Base-by-base conservation (phyloP, 2,888 invertebrate genomes). In the Sceliomorpha sp. region DNA sequence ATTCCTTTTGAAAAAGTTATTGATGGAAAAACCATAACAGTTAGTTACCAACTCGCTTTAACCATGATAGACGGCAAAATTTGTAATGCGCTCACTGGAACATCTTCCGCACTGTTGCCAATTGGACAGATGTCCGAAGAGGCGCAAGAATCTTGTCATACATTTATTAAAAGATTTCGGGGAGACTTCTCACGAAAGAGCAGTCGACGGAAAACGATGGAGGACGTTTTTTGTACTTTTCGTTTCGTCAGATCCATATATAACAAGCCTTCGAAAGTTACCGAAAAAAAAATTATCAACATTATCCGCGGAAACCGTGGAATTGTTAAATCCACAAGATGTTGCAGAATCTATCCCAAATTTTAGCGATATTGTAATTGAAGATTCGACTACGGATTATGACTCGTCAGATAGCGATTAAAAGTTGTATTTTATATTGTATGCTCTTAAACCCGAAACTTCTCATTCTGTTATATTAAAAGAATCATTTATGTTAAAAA, bases 241-340 rank as follows among this genome's bases (percentile, higher is more conserved):
- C 8, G 39, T 51, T 13, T 27, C 39, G 12, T 51, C 51, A 39
- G 51, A 51, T 20, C 51, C 39, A 39, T 26, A 44, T 1, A 42
- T 42, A 42, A 42, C 42, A 42, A 42, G 27, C 42, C 2, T 27
- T 42, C 13, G 42, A 42, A 26, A 42, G 27, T 26, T 42, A 42
- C 42, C 42, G 27, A 39, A 42, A 26, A 42, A 42, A 42, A 42
- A 27, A 42, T 39, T 39, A 42, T 42, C 42, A 42, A 13, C 42
- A 42, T 42, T 42, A 27, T 29, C 44, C 29, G 17, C 14, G 44
- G 31, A 45, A 45, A 10, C 31, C 29, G 17, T 45, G 17, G 44
- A 42, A 27, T 42, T 42, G 42, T 42, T 42, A 42, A 42, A 27
- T 42, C 42, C 42, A 42, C 27, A n/a, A 45, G 44, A 45, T n/a